Evolutionary conservation across 1,140 invertebrate species (phyloP).

Genomic region (Sarcophaga bullata): DNA sequence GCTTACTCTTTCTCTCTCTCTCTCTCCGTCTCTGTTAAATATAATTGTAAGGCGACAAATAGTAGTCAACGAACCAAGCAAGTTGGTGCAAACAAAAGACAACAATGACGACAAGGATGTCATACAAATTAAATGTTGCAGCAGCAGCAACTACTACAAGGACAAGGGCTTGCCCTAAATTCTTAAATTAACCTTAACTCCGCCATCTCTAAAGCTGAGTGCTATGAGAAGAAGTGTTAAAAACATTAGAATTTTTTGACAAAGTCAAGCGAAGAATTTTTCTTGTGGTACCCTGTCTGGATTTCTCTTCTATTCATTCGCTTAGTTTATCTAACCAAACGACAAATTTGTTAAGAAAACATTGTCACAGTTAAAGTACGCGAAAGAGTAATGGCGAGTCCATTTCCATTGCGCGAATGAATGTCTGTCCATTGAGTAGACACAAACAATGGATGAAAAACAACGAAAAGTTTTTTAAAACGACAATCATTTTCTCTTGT

Average conservation of each 20-base stretch:
- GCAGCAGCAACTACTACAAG: not conserved
- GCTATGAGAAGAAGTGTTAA: too few species aligned
- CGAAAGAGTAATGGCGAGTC: not conserved
- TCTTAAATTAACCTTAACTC: too few species aligned
- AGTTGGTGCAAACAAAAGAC: not conserved
- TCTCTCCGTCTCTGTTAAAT: too few species aligned
- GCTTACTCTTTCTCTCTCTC: not conserved
- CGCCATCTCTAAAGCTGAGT: not conserved
- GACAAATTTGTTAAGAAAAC: not conserved
- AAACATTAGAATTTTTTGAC: too few species aligned
- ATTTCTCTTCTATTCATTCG: not conserved
- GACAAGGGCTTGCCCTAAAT: too few species aligned
- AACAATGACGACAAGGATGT: slow-evolving; percentile 2
- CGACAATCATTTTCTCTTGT: not conserved
- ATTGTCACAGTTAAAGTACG: not conserved
- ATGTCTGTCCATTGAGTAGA: not conserved
- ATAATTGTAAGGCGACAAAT: too few species aligned
- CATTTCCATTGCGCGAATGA: not conserved
- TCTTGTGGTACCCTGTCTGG: too few species aligned
- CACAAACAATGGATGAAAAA: not conserved
- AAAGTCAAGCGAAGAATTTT: too few species aligned
- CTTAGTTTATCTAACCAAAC: not conserved
- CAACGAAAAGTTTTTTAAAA: not conserved
- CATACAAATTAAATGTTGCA: slow-evolving; percentile 5
- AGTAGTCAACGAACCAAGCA: too few species aligned